Conservation (phyloP, 2,888 invertebrate genomes). For the Coremacera marginata region DNA sequence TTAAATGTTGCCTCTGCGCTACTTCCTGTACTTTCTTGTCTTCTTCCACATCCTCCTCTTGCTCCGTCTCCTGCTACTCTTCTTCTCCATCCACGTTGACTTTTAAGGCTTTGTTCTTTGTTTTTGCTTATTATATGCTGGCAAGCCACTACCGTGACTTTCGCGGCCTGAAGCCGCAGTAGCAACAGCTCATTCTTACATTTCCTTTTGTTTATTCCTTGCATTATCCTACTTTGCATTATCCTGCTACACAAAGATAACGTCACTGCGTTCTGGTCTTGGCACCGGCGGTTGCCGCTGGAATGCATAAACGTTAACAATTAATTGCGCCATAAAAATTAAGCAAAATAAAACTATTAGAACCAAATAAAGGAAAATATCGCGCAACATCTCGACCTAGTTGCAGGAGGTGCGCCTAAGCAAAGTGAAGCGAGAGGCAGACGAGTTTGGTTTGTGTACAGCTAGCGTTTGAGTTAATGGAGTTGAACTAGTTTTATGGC, state of each 20-base stretch:
- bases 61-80: neutral
- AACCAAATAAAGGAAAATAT: constrained; percentile 67
- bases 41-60: neutral
- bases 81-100: neutral
- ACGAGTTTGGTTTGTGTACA: neutral
- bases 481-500: neutral
- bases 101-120: too few species aligned
- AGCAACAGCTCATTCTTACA: neutral
- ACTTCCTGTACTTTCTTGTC: neutral
- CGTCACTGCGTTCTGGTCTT: constrained; percentile 63
- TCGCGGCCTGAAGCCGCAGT: neutral
- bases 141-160: too few species aligned
- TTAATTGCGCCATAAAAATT: constrained; percentile 68
- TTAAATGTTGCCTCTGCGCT: constrained; percentile 7
- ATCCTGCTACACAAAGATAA: constrained; percentile 61
- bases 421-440: neutral
- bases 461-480: neutral
- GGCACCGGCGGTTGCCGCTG: constrained; percentile 64
- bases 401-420: neutral
- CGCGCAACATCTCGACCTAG: constrained; percentile 63
- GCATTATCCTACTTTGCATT: neutral
- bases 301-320: constrained; percentile 67
- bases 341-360: constrained; percentile 68
- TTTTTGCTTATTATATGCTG: too few species aligned
- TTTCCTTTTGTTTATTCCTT: constrained; percentile 9